These are phyloP conservation scores for Perccottus glenii DNA, from an alignment of 2,113 vertebrate species.

Conservation along the genomic window DNA sequence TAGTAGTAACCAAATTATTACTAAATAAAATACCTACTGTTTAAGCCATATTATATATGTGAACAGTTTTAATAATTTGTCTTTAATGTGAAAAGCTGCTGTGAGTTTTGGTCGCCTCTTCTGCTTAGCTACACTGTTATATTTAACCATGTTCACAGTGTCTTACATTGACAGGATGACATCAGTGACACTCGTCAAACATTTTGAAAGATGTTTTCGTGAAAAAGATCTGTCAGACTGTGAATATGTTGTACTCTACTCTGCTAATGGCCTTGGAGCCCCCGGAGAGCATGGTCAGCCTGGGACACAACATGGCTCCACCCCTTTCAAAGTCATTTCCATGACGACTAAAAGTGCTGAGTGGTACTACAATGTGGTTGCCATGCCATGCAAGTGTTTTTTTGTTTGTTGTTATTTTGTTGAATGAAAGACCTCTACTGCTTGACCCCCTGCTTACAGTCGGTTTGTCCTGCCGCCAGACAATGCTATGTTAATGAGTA, in stretches of 20 bases:
- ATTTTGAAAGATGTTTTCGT: constrained; percentile 3
- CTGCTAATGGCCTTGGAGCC: background rate
- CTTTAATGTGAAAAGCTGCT: background rate
- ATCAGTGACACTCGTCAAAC: constrained; percentile 8
- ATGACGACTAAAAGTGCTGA: constrained; percentile 4
- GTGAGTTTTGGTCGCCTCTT: background rate
- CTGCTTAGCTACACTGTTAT: constrained; percentile 10
- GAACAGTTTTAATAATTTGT: no score
- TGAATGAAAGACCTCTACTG: constrained; percentile 18
- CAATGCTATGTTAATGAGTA: constrained; percentile 22
- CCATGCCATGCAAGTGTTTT: background rate
- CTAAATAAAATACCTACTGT: no score
- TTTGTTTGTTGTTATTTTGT: constrained; percentile 7
- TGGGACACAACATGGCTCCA: background rate
- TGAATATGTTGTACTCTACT: constrained; percentile 1
- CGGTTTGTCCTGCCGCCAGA: constrained; percentile 12
- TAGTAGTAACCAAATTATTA: background rate
- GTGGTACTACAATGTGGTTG: background rate
- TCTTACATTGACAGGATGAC: background rate
- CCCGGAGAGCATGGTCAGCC: background rate
- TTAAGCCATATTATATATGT: no score
- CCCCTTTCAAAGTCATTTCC: constrained; percentile 7
- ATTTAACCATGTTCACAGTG: background rate
- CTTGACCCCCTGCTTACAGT: constrained; percentile 12
- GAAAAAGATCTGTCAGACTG: constrained; percentile 10